Base-by-base conservation (phyloP, 2,888 invertebrate genomes). In the Dermolepida albohirtum region DNA sequence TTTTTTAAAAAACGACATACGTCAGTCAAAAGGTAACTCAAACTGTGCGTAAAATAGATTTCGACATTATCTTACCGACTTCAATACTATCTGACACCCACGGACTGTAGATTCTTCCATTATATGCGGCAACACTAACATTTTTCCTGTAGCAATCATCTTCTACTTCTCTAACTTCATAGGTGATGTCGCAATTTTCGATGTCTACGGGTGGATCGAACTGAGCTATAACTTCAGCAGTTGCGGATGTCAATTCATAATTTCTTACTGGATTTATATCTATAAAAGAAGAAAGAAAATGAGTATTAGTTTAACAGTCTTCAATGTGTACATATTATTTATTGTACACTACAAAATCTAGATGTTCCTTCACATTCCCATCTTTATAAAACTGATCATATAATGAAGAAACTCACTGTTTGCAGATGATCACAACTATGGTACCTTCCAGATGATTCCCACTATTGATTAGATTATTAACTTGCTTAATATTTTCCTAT, bases 101-200 rank as follows among this genome's bases (percentile, higher is more conserved):
- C 40, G 39, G 16, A n/a, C 54, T 54, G 40, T 54, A 54, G 11
- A 40, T 54, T 16, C 54, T 54, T 34, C 49, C 49, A 11, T 49
- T 63, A 6, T 39, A 39, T 2, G 63, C 63, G 5, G 39, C 39
- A 16, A 63, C 63, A 11, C n/a, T 44, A 5, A 63, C 49, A 7
- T 17, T 29, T 12, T 49, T 63, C 12, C 11, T 17, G 49, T 27
- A 63, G 14, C 63, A 63, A 8, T 16, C 47, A 0, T 12, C 16
- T 34, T 63, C 63, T n/a, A 4, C 10, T 16, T 63, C 47, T n/a
- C 39, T 49, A 2, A 63, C 50, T 63, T 63, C 63, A 49, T 63
- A 63, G 12, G 47, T 63, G 63, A 63, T 7, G 11, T 49, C 17
- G 16, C 63, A 63, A 8, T 17, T 5, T 17, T 49, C 47, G 10